Base-by-base conservation (phyloP, 2,888 invertebrate genomes). In the Netelia melanura region DNA sequence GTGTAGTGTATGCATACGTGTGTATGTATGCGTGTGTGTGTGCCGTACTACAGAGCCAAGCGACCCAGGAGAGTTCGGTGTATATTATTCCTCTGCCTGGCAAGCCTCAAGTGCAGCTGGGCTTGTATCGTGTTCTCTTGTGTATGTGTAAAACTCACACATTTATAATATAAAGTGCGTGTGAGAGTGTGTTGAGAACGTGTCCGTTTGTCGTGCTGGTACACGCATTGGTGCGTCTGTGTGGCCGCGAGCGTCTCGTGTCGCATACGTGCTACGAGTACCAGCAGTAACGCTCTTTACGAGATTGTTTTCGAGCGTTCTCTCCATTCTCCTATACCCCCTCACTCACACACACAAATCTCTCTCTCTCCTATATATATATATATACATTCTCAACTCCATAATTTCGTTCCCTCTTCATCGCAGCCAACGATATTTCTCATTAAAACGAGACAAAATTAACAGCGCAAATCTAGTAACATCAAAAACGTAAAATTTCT, bases 51-150 rank as follows among this genome's bases (percentile, higher is more conserved):
- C 62, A 11, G 14, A 61, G 44, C 23, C 3, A 64, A 30, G 54
- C 67, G 44, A n/a, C 17, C 58, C 58, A 65, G 77, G 48, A 52
- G 48, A 78, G 68, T 61, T 68, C 68, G 61, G 68, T 78, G 61
- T 78, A 38, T 75, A 17, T 38, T 56, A 58, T n/a, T 54, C 61
- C 77, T 78, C 77, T 48, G 68, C 61, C 77, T 77, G 77, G 70
- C 62, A 68, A 70, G 78, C 62, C 78, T 52, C 78, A 70, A 68
- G 78, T 78, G 78, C 78, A 78, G 78, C 78, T 78, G 78, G 30
- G 30, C 30, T 30, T 58, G 58, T 58, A 9, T 1, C 21, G 58
- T 58, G 58, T 58, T 10, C 21, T n/a, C 21, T 5, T 38, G 65
- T 56, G 58, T 43, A 58, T 77, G 76, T 56, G 30, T 8, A 10